Evolutionary conservation across 2,113 vertebrate genomes (phyloP).

Genomic region (Chaetops frenatus): DNA sequence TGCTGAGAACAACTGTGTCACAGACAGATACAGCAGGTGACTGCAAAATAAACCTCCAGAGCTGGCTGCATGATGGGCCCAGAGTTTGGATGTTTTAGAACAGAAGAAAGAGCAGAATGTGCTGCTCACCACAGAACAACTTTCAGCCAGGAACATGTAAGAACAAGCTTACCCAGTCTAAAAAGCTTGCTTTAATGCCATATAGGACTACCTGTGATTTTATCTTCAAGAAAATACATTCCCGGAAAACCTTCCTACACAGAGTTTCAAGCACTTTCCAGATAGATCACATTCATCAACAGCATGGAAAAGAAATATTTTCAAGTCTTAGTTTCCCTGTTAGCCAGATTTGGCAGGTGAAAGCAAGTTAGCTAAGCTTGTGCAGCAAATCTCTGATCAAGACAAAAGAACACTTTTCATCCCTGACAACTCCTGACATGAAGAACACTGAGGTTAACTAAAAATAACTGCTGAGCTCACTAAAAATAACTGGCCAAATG

Average conservation of each 20-base stretch:
- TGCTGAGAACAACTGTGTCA: neutral
- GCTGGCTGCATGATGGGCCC: neutral
- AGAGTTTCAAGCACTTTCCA: neutral
- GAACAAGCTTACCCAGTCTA: neutral
- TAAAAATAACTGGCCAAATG: neutral
- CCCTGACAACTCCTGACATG: neutral
- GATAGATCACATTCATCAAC: neutral
- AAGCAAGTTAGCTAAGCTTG: neutral
- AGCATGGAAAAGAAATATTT: neutral
- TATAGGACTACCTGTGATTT: neutral
- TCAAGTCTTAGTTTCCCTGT: neutral
- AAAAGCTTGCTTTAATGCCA: neutral
- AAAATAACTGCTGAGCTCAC: neutral
- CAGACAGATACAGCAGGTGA: neutral
- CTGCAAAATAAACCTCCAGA: neutral
- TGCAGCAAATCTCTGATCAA: neutral
- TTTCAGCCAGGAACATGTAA: neutral
- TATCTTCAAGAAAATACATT: neutral
- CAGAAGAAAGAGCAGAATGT: neutral
- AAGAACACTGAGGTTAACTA: neutral
- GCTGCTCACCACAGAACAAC: neutral
- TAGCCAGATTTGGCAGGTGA: neutral
- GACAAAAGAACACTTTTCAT: neutral
- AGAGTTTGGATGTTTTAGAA: neutral
- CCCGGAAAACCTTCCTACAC: neutral